These are phyloP conservation scores for Candidula unifasciata DNA, from an alignment of 2,888 invertebrate genomes.

Conservation along the genomic window DNA sequence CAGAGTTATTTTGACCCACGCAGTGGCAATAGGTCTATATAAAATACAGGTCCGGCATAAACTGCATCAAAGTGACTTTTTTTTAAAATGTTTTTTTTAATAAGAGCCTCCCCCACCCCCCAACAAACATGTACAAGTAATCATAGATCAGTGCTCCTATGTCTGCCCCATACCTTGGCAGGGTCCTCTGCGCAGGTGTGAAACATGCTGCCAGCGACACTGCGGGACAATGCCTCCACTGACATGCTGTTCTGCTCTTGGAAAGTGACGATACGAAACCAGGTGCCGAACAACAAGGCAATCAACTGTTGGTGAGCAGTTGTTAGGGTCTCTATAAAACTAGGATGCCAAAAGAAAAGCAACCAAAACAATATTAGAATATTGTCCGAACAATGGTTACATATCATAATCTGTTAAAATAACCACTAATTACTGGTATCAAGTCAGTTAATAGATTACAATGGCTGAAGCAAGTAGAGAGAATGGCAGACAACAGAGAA, in stretches of 20 bases:
- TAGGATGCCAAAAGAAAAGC: constrained; percentile 77
- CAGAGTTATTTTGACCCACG: too few species aligned
- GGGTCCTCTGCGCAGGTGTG: constrained; percentile 76
- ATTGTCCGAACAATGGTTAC: neutral
- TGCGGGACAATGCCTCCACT: constrained; percentile 77
- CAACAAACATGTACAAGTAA: too few species aligned
- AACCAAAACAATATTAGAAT: neutral
- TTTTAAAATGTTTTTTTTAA: too few species aligned
- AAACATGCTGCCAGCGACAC: constrained; percentile 77
- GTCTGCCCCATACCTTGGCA: constrained; percentile 62
- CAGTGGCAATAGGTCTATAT: too few species aligned
- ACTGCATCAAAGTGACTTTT: too few species aligned
- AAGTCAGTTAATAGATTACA: too few species aligned
- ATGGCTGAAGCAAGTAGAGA: too few species aligned
- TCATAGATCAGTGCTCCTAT: neutral
- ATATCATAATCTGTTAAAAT: too few species aligned
- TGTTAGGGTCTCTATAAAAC: constrained; percentile 86
- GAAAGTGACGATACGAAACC: constrained; percentile 77
- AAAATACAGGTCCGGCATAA: too few species aligned
- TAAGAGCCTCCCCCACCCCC: too few species aligned
- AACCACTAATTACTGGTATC: too few species aligned
- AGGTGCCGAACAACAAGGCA: constrained; percentile 97
- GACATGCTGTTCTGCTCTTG: constrained; percentile 77
- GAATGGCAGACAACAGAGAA: too few species aligned
- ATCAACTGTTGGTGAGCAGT: constrained; percentile 87